Base-by-base conservation (phyloP, 1,140 invertebrate species). In the Varroa destructor region DNA sequence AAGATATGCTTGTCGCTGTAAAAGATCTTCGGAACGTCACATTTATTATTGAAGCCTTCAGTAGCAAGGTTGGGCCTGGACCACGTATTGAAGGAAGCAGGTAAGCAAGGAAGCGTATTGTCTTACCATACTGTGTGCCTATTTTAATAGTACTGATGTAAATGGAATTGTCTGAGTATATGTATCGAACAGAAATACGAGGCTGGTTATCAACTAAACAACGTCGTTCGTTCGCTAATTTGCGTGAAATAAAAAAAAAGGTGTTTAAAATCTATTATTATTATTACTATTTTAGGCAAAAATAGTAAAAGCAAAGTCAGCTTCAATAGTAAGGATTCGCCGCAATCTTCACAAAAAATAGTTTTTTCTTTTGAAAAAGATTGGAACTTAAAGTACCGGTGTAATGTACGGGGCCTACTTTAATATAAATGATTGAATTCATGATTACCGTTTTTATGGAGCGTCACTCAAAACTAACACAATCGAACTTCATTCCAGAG, bases 1-100 rank as follows among this genome's bases (percentile, higher is more conserved):
- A 91, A 71, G 93, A 97, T 78, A 94, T 95, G 90, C 86, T 88
- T 10, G 88, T 94, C 0, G 93, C 90, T 14, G 85, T 95, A 2
- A 90, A 95, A 80, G 92, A 96, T 77, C 81, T 95, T 71, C 85
- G 86, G 58, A 88, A 88, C 0, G 91, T 95, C 0, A 86, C 86
- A 6, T 93, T 96, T 77, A 78, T 78, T 57, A 74, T 85, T 55
- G 76, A 78, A 14, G 73, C 78, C 25, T 73, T 71, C 14, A 74
- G 77, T 46, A 73, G 74, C 36, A 67, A 72, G 55, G 70, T 72
- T 8, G 72, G 57, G 55, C 74, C 77, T 43, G 73, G 74, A 37
- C 78, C 78, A 10, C 71, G 75, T 55, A 75, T 79, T 56, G 77
- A 78, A 71, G 79, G 78, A 36, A 79, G 74, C 55, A 76, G 78